These are phyloP conservation scores for Aphidius colemani DNA, from an alignment of 2,888 invertebrate genomes.

Conservation along the genomic window DNA sequence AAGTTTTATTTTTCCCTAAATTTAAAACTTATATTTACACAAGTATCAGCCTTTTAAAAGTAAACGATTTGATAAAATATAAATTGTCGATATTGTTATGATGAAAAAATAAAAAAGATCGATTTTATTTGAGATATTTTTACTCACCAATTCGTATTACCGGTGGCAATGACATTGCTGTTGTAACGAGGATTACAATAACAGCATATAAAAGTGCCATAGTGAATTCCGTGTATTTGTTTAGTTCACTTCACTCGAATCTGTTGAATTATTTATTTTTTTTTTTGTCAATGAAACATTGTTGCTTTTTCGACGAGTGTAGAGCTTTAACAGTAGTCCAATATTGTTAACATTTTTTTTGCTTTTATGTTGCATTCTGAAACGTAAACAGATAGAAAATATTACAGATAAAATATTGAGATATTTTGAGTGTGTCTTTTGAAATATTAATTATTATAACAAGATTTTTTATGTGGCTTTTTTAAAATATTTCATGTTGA, in stretches of 20 bases:
- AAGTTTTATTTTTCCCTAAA: neutral
- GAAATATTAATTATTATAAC: neutral
- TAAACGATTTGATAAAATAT: too few relatives aligned
- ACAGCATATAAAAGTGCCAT: constrained; percentile 58
- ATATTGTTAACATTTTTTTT: neutral
- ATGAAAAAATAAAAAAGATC: too few relatives aligned
- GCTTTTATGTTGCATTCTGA: neutral
- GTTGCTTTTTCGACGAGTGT: too few relatives aligned
- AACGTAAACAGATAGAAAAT: neutral
- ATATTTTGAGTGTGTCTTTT: neutral
- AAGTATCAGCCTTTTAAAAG: too few relatives aligned
- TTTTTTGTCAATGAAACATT: neutral
- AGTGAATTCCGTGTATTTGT: constrained; percentile 35
- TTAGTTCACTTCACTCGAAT: constrained; percentile 12
- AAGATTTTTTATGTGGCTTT: too few relatives aligned
- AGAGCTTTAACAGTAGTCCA: too few relatives aligned
- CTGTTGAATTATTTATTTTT: neutral
- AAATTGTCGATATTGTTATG: too few relatives aligned
- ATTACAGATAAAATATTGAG: neutral
- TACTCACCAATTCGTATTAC: constrained; percentile 59
- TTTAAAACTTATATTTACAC: neutral
- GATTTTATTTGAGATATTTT: too few relatives aligned
- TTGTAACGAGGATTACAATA: constrained; percentile 57
- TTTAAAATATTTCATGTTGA: too few relatives aligned
- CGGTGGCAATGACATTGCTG: constrained; percentile 58